These are phyloP conservation scores for Drosophila histrio DNA, from an alignment of 2,888 invertebrate species.

Conservation along the genomic window DNA sequence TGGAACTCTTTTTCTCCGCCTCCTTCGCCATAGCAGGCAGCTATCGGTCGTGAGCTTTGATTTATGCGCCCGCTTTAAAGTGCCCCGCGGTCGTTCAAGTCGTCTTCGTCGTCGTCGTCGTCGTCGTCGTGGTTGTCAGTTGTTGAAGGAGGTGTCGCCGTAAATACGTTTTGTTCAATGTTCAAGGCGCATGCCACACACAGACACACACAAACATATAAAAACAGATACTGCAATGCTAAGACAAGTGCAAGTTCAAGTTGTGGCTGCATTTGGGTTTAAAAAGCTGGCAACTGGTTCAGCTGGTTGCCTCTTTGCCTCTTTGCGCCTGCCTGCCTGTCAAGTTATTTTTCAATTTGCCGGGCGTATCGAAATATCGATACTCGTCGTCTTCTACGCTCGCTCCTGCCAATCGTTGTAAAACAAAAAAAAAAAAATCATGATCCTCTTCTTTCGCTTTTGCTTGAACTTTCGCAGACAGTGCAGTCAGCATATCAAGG, in stretches of 20 bases:
- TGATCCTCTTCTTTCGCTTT: slow-evolving; percentile 8
- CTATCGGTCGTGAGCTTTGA: slow-evolving; percentile 47
- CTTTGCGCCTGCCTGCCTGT: neutral
- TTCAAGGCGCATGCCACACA: slow-evolving; percentile 33
- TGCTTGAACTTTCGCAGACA: neutral
- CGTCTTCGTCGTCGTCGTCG: slow-evolving; percentile 7
- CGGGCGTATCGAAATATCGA: slow-evolving; percentile 28
- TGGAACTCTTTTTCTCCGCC: neutral
- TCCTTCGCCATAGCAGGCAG: slow-evolving; percentile 29
- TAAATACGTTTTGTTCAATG: slow-evolving; percentile 54
- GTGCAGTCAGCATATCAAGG: too few relatives aligned
- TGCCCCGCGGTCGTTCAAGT: slow-evolving; percentile 41
- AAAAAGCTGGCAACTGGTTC: slow-evolving; percentile 39
- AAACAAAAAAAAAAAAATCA: too few relatives aligned
- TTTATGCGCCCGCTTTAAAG: slow-evolving; percentile 54
- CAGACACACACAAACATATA: slow-evolving; percentile 1
- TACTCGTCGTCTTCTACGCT: slow-evolving; percentile 16
- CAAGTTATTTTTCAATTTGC: slow-evolving; percentile 38
- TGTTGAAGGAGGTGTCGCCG: slow-evolving; percentile 47
- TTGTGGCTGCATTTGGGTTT: slow-evolving; percentile 24
- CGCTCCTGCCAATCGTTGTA: slow-evolving; percentile 26
- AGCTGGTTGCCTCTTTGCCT: slow-evolving; percentile 30
- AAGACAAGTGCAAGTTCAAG: slow-evolving; percentile 47
- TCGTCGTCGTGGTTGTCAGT: slow-evolving; percentile 37
- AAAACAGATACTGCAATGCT: neutral